These are phyloP conservation scores for Psilanteris sp. DNA, from an alignment of 1,140 invertebrate species.

Conservation along the genomic window DNA sequence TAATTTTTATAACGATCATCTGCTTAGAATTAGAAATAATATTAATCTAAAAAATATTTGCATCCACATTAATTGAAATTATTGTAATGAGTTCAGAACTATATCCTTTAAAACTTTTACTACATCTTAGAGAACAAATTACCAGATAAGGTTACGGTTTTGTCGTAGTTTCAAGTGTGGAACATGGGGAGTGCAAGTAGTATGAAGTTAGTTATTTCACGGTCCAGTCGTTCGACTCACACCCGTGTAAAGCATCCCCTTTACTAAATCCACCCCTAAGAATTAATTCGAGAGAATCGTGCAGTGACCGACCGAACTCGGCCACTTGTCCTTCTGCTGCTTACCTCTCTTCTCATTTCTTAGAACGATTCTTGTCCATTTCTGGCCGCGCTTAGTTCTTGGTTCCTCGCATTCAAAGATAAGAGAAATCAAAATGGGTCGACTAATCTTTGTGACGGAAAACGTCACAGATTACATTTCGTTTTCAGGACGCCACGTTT, in stretches of 20 bases:
- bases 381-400: slow-evolving; percentile 65
- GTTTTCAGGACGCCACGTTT: slow-evolving; percentile 31
- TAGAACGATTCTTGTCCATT: slow-evolving; percentile 68
- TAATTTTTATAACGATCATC: too few relatives aligned
- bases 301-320: slow-evolving; percentile 72
- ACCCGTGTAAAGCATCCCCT: slow-evolving; percentile 69
- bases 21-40: too few relatives aligned
- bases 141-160: slow-evolving; percentile 68
- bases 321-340: slow-evolving; percentile 62
- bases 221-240: slow-evolving; percentile 78
- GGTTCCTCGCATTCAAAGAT: slow-evolving; percentile 47
- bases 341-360: slow-evolving; percentile 62
- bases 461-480: slow-evolving; percentile 54
- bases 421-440: slow-evolving; percentile 50
- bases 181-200: slow-evolving; percentile 68
- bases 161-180: slow-evolving; percentile 65
- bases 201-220: slow-evolving; percentile 79
- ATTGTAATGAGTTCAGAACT: too few relatives aligned
- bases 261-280: slow-evolving; percentile 77
- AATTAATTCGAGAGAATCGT: slow-evolving; percentile 80
- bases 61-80: too few relatives aligned
- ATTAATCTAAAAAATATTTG: too few relatives aligned
- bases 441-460: slow-evolving; percentile 54
- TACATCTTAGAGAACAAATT: slow-evolving; percentile 24
- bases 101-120: too few relatives aligned